These are phyloP conservation scores for Rhabdophis nuchalis DNA, from an alignment of 2,797 vertebrate species.

Conservation along the genomic window DNA sequence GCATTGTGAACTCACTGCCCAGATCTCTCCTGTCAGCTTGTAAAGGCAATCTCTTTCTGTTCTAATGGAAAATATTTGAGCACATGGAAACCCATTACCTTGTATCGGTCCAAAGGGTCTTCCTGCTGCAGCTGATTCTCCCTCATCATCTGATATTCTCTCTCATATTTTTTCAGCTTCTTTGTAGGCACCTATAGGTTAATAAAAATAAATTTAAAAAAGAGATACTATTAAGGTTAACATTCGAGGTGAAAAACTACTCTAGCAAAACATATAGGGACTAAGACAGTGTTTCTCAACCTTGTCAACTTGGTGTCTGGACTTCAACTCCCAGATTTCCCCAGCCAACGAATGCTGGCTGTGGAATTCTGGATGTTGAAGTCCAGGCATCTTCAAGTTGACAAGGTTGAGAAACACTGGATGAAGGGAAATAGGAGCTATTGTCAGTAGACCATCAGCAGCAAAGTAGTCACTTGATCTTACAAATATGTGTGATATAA, in stretches of 20 bases:
- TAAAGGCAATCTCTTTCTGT: fast-evolving
- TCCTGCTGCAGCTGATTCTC: slow-evolving; percentile 96
- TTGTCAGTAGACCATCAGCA: background rate
- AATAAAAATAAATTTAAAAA: slow-evolving; percentile 23
- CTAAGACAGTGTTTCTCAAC: no score
- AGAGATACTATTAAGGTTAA: background rate
- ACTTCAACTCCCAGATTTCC: no score
- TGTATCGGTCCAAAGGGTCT: slow-evolving; percentile 95
- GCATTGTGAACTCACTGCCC: background rate
- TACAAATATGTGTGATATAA: background rate
- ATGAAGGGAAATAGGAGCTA: slow-evolving; percentile 24
- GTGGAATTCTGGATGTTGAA: no score
- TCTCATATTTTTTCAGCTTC: slow-evolving; percentile 99
- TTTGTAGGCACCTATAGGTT: slow-evolving; percentile 88
- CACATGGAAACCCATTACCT: slow-evolving; percentile 69
- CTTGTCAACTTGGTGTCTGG: no score
- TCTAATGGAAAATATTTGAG: background rate
- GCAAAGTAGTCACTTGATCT: slow-evolving; percentile 5
- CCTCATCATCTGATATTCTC: slow-evolving; percentile 90
- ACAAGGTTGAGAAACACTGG: background rate
- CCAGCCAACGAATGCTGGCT: no score
- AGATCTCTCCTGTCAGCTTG: background rate
- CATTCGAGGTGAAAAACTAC: background rate
- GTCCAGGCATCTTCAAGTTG: no score
- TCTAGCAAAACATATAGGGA: slow-evolving; percentile 20